Base-by-base conservation (phyloP, 2,113 vertebrate species). In the Tragelaphus scriptus region DNA sequence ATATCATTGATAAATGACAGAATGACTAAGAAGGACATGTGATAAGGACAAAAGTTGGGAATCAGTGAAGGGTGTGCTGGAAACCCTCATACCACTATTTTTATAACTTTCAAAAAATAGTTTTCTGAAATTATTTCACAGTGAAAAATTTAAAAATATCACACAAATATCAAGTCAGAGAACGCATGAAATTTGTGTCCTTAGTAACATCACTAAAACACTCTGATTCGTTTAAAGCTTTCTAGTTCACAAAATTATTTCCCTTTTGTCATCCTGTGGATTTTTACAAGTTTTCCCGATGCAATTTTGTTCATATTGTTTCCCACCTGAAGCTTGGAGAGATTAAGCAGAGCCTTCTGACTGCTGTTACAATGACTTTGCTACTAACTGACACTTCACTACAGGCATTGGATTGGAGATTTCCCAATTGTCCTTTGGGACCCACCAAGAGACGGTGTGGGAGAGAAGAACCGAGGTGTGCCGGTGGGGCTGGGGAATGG, bases 71-170 rank as follows among this genome's bases (percentile, higher is more conserved):
- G 0, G 6, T 32, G 3, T 58, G 21, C 23, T 49, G 3, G 7
- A 87, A 56, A 86, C 63, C 8, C 89, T 16, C 88, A 53, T 86
- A 63, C 40, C 19, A 40, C 19, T 47, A n/a, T 63, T 88, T 95
- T 91, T 82, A 92, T 2, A 88, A 75, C 19, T 90, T 85, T 91
- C 79, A 85, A 68, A 92, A 28, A 77, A 26, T 14, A 44, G 23
- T 26, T 26, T 77, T 71, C 19, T 88, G 40, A 90, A 94, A 85
- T 77, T 77, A 95, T 94, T 75, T 90, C 59, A 86, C 96, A 92
- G 28, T 88, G 53, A 87, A 94, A 92, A 51, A 2, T 1, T 95
- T 61, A 61, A 86, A 95, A 77, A 32, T 19, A 47, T 3, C 26
- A 88, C 17, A 82, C 80, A 91, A 88, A 44, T 79, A 95, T 91